Conservation (phyloP, 2,888 invertebrate species). For the Chrysolina oricalcia region DNA sequence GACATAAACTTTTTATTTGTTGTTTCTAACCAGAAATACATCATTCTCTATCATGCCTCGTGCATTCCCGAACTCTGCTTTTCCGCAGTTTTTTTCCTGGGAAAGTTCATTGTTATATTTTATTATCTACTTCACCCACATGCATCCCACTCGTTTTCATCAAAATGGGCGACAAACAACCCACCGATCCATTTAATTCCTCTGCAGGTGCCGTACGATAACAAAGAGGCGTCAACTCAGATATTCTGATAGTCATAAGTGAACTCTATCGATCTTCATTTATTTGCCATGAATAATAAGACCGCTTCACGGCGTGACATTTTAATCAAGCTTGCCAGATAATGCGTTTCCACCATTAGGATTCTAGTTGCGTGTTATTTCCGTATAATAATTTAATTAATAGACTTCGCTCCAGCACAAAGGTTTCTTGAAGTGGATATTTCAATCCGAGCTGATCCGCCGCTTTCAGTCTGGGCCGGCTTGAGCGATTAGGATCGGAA, state of each 20-base stretch:
- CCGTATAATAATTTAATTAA: constrained; percentile 57
- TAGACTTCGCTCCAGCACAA: constrained; percentile 48
- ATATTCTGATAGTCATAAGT: constrained; percentile 38
- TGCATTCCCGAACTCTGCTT: too few relatives aligned
- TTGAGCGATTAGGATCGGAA: background rate
- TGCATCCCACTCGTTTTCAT: background rate
- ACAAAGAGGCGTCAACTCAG: constrained; percentile 27
- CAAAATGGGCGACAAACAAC: background rate
- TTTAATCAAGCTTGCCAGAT: constrained; percentile 54
- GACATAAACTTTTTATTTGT: too few relatives aligned
- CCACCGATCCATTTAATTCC: constrained; percentile 32
- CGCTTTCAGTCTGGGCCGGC: constrained; percentile 20
- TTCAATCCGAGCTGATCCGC: constrained; percentile 40
- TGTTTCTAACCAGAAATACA: too few relatives aligned
- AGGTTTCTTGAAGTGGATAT: constrained; percentile 48
- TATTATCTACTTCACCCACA: background rate
- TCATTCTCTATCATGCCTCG: too few relatives aligned
- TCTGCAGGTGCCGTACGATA: constrained; percentile 13
- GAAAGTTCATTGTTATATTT: background rate
- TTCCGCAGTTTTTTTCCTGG: background rate
- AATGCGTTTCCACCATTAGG: constrained; percentile 53
- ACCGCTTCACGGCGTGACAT: constrained; percentile 49
- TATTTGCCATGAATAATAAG: constrained; percentile 52
- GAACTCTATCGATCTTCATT: constrained; percentile 39
- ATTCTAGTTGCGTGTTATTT: constrained; percentile 49